Percentiles rank a stretch among this genome's conserved stretches.
These are phyloP conservation scores for Camponotus floridanus DNA, from an alignment of 1,140 invertebrate species.

Conservation along the genomic window DNA sequence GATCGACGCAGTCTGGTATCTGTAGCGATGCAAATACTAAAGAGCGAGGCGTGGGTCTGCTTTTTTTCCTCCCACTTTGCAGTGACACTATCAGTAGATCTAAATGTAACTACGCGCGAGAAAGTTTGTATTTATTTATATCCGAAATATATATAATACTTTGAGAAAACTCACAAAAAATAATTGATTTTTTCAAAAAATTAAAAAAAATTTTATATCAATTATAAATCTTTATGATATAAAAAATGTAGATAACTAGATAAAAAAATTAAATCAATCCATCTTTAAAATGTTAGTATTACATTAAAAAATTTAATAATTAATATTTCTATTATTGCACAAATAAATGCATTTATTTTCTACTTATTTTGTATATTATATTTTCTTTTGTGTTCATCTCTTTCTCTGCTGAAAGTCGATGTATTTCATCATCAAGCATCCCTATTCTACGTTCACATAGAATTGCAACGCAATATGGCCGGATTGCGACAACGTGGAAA, in stretches of 20 bases:
- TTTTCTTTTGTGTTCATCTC: too few relatives aligned
- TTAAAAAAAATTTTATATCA: neutral
- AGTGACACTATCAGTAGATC: neutral
- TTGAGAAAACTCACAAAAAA: too few relatives aligned
- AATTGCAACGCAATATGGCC: constrained; percentile 28
- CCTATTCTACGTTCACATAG: neutral
- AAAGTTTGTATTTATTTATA: neutral
- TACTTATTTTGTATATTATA: too few relatives aligned
- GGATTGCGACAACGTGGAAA: constrained; percentile 61
- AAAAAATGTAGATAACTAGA: neutral
- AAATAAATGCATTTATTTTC: too few relatives aligned
- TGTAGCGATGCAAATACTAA: constrained; percentile 71
- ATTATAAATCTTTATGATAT: neutral
- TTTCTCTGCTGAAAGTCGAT: constrained; percentile 29
- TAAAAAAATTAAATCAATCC: neutral
- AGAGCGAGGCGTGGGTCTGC: constrained; percentile 51
- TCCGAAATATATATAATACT: too few relatives aligned
- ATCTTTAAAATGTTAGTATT: too few relatives aligned
- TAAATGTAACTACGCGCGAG: neutral
- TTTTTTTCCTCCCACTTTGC: constrained; percentile 71
- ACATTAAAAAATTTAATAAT: too few relatives aligned
- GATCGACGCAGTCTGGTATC: constrained; percentile 72
- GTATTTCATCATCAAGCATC: constrained; percentile 9
- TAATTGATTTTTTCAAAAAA: neutral
- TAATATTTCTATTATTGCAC: too few relatives aligned